Conservation (phyloP, 1,140 invertebrate genomes). For the Drosophila punjabiensis region DNA sequence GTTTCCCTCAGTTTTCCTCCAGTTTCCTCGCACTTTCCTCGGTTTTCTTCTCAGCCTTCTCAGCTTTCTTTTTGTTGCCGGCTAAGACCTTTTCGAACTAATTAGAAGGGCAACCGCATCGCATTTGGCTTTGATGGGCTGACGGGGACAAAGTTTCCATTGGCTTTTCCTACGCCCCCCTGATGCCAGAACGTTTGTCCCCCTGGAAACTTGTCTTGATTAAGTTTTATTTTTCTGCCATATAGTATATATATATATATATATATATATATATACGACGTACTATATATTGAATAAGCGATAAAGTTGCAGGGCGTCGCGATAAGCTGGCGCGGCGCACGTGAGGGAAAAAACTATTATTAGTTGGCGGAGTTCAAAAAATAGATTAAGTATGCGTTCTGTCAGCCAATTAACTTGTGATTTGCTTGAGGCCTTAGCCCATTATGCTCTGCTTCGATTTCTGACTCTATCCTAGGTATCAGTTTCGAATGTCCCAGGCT, state of each 20-base stretch:
- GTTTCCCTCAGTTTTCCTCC: neutral
- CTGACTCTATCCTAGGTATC: neutral
- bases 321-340: slow-evolving; percentile 48
- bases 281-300: slow-evolving; percentile 32
- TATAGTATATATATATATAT: slow-evolving; percentile 13
- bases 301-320: slow-evolving; percentile 29
- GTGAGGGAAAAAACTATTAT: slow-evolving; percentile 46
- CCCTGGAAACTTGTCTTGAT: slow-evolving; percentile 41
- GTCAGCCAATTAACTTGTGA: slow-evolving; percentile 40
- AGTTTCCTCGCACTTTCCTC: slow-evolving; percentile 5
- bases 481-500: slow-evolving; percentile 22
- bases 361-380: slow-evolving; percentile 44
- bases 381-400: slow-evolving; percentile 42
- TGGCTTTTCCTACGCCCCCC: slow-evolving; percentile 25
- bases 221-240: slow-evolving; percentile 41
- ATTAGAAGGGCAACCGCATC: slow-evolving; percentile 55
- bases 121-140: slow-evolving; percentile 49
- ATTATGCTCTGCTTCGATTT: slow-evolving; percentile 8
- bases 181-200: slow-evolving; percentile 20
- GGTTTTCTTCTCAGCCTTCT: slow-evolving; percentile 9
- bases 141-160: slow-evolving; percentile 35
- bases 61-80: slow-evolving; percentile 32
- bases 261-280: neutral
- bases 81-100: slow-evolving; percentile 54
- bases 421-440: slow-evolving; percentile 19